These are phyloP conservation scores for Rhynchonycteris naso DNA, from an alignment of 2,797 vertebrate genomes.

Conservation along the genomic window DNA sequence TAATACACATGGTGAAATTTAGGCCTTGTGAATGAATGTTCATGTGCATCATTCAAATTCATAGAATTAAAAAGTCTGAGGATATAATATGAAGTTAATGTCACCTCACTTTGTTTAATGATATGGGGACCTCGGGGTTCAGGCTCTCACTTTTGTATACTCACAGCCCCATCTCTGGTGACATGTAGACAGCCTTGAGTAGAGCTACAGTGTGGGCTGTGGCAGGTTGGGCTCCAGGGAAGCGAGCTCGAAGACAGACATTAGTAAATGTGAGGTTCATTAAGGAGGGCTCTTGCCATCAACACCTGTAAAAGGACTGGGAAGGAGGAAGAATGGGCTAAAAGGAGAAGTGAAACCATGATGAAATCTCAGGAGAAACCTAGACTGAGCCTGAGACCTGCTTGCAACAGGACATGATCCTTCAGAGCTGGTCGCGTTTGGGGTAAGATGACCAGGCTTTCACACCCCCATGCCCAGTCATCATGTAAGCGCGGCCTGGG, in stretches of 20 bases:
- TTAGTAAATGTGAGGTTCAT: accelerated
- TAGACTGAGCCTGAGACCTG: neutral
- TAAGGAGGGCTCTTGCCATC: neutral
- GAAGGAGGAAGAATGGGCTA: neutral
- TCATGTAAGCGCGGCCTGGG: neutral
- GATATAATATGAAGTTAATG: neutral
- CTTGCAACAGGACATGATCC: neutral
- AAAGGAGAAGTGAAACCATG: neutral
- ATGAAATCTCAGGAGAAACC: neutral
- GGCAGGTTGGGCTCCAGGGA: neutral
- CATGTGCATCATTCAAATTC: neutral
- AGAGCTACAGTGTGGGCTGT: neutral
- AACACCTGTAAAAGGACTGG: neutral
- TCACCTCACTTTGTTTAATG: neutral
- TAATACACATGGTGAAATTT: neutral
- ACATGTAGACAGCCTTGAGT: neutral
- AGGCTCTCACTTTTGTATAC: neutral
- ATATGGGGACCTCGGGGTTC: neutral
- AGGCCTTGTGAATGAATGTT: neutral
- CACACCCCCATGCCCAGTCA: accelerated
- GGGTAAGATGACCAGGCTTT: neutral
- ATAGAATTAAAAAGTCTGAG: neutral
- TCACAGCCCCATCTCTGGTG: neutral
- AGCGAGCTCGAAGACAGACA: neutral
- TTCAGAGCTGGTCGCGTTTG: neutral